Evolutionary conservation across 1,140 invertebrate species (phyloP).

Genomic region (Drosophila albomicans): DNA sequence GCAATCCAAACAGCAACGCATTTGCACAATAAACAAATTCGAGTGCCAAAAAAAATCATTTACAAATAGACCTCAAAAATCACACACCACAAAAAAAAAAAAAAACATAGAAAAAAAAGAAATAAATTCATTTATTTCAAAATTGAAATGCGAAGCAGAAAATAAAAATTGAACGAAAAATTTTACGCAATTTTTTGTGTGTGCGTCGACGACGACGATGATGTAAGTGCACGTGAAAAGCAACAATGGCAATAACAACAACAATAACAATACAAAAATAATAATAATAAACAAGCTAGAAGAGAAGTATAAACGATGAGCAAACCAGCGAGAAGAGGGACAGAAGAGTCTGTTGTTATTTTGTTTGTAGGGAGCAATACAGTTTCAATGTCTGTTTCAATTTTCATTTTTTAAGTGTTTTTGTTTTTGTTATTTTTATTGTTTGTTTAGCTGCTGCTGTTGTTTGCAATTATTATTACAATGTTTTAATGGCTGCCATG

Average conservation of each 20-base stretch:
- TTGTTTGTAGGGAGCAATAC: neutral
- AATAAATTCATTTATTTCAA: conserved; percentile 48
- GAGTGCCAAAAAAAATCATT: conserved; percentile 56
- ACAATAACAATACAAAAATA: conserved; percentile 1
- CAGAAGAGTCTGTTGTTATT: too few species aligned
- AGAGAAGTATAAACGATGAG: neutral
- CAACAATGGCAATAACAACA: conserved; percentile 41
- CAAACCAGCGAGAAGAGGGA: neutral
- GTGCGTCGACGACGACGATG: conserved; percentile 29
- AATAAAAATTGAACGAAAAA: conserved; percentile 29
- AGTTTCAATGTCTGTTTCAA: conserved; percentile 52
- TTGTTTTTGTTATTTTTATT: conserved; percentile 14
- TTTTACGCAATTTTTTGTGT: conserved; percentile 38
- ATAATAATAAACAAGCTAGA: conserved; percentile 35
- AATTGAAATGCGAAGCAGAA: conserved; percentile 39
- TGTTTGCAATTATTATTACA: conserved; percentile 63
- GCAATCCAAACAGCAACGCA: conserved; percentile 16
- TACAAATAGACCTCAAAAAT: conserved; percentile 37
- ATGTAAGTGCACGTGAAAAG: conserved; percentile 67
- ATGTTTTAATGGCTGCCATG: conserved; percentile 72
- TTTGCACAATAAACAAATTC: conserved; percentile 56
- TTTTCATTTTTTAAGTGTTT: neutral
- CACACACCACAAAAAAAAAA: conserved; percentile 6
- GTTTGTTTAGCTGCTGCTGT: conserved; percentile 48
- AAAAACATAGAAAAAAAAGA: conserved; percentile 32